Conservation (phyloP, 2,888 invertebrate genomes). For the Leptopilina myrica region DNA sequence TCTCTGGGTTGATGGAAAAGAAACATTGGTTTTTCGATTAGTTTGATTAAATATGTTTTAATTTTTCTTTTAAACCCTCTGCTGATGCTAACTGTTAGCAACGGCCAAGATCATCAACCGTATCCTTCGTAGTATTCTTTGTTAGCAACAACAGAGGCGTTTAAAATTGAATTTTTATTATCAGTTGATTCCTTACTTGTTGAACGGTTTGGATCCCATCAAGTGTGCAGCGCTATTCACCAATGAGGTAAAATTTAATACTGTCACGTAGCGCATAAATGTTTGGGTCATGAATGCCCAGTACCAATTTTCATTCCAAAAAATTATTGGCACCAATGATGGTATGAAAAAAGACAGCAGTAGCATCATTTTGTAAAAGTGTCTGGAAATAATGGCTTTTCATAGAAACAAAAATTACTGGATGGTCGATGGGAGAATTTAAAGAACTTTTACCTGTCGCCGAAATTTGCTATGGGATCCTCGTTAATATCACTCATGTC, state of each 20-base stretch:
- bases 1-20: background rate
- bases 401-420: no score
- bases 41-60: background rate
- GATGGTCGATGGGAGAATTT: no score
- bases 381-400: no score
- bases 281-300: background rate
- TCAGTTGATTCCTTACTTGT: no score
- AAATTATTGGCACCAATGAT: background rate
- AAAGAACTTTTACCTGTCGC: background rate
- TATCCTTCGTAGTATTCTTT: no score
- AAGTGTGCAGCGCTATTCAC: background rate
- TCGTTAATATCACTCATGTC: background rate
- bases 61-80: background rate
- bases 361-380: no score
- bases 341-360: background rate
- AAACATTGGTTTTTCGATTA: background rate
- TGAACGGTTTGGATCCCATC: no score
- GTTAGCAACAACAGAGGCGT: no score
- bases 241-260: background rate
- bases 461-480: background rate
- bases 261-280: background rate
- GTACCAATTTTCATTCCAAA: conserved; percentile 20
- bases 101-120: no score
- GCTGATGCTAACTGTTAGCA: no score
- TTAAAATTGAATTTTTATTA: no score